phyloP scores from a whole-genome alignment of 2,113 vertebrate genomes.

The Plecturocebus donacophilus region DNA sequence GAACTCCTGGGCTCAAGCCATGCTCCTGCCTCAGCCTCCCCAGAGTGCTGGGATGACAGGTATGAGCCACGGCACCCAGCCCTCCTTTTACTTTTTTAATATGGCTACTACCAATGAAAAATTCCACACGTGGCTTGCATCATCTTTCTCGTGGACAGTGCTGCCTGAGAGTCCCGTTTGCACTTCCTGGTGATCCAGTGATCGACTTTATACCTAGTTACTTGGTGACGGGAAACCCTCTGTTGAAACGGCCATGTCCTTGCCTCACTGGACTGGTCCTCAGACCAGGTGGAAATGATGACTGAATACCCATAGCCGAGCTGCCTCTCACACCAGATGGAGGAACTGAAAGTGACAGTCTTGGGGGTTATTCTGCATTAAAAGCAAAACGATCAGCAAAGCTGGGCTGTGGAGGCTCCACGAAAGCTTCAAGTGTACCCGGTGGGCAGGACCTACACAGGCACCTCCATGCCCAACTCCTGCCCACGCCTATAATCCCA shows the following conservation, averaged over 20 bases:
- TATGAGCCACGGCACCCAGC: background rate
- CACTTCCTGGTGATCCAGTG: background rate
- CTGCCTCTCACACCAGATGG: background rate
- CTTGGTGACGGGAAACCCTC: background rate
- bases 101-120: background rate
- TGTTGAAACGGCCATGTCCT: background rate
- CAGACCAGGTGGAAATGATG: background rate
- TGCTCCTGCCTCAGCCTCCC: background rate
- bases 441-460: background rate
- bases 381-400: background rate
- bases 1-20: background rate
- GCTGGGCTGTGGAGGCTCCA: background rate
- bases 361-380: background rate
- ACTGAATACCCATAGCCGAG: background rate
- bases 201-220: background rate
- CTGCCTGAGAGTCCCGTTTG: background rate
- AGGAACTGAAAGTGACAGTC: background rate
- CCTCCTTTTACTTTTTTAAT: background rate
- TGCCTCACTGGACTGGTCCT: background rate
- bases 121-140: background rate
- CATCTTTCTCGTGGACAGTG: background rate
- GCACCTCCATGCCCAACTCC: background rate
- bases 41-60: background rate
- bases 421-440: background rate
- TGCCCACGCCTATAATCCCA: no score